Evolutionary conservation across 2,113 vertebrate species (phyloP), one percentile per base, ranked within the genome.

Genomic region (Elaphurus davidianus): DNA sequence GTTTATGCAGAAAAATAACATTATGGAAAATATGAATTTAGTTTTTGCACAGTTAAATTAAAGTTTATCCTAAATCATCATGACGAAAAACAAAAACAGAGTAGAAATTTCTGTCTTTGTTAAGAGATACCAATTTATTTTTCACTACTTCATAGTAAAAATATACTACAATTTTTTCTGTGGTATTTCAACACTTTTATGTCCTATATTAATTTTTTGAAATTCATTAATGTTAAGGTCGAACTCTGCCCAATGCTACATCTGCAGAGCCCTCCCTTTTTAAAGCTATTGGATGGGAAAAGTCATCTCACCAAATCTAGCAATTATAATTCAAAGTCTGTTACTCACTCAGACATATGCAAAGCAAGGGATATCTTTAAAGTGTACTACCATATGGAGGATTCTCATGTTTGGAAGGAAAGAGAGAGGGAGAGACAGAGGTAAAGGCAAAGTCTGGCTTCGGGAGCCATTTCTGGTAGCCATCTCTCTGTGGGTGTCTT

Each of bases 91-190:
- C 5, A 91, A 71, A 88, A 7, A 79, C 4, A 76, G 21, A 16
- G 16, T 25, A 50, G 45, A 95, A 84, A 64, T 97, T 62, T 79
- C 57, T 97, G 7, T 87, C 92, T 43, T 78, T 60, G 13, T 97
- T 54, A 27, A 28, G 43, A 64, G 23, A 57, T 13, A 79, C 3
- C 14, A 59, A 82, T 25, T 67, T 71, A 79, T 94, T 86, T 91
- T 91, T 55, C 92, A 95, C 57, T 83, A 57, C 19, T 84, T 47
- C 83, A 83, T 40, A 87, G 91, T 92, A 93, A 87, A 98, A 90
- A 47, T 79, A 57, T 45, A 97, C 78, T 97, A 92, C 5, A 57
- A 91, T 96, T 93, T 60, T 89, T 83, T 92, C 36, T 78, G 40
- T 89, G 59, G 67, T 40, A 71, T 25, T 78, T 98, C 64, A 95